A percentile compares a stretch with the other conserved stretches of the same genome.
phyloP scores from a whole-genome alignment of 2,113 vertebrate genomes.

The Mus spicilegus region DNA sequence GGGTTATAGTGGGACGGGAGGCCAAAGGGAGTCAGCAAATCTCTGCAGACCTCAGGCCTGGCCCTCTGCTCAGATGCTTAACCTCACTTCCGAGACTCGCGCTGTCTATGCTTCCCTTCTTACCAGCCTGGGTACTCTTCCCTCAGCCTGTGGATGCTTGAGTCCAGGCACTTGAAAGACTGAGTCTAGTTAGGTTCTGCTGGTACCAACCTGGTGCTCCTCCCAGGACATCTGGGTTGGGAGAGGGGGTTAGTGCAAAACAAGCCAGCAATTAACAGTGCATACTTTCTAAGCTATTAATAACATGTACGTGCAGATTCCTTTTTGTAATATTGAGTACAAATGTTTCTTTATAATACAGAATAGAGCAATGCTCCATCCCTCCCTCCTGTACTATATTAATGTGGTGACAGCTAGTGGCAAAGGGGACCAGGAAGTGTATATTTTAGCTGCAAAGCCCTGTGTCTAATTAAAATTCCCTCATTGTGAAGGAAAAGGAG shows the following conservation, averaged over 20 bases:
- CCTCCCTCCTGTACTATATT: background rate
- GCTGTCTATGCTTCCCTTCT: background rate
- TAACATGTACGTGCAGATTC: background rate
- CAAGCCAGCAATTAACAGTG: background rate
- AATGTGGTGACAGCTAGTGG: background rate
- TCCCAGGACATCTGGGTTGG: background rate
- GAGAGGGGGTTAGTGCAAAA: background rate
- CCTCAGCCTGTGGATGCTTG: background rate
- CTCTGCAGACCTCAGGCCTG: background rate
- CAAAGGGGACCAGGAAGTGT: background rate
- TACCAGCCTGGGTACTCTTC: background rate
- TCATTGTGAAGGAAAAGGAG: background rate
- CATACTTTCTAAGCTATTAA: background rate
- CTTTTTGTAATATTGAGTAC: background rate
- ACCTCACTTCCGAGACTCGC: background rate
- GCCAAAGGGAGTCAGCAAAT: background rate
- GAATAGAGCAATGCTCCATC: background rate
- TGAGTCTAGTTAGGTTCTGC: background rate
- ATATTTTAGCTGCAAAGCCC: background rate
- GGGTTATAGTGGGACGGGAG: no score
- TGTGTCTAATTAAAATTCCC: conserved; percentile 33
- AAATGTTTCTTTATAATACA: conserved; percentile 11
- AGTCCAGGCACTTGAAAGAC: background rate
- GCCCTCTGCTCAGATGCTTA: background rate
- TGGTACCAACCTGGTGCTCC: background rate